These are phyloP conservation scores for Cenopis cana DNA, from an alignment of 2,888 invertebrate species.

Conservation along the genomic window DNA sequence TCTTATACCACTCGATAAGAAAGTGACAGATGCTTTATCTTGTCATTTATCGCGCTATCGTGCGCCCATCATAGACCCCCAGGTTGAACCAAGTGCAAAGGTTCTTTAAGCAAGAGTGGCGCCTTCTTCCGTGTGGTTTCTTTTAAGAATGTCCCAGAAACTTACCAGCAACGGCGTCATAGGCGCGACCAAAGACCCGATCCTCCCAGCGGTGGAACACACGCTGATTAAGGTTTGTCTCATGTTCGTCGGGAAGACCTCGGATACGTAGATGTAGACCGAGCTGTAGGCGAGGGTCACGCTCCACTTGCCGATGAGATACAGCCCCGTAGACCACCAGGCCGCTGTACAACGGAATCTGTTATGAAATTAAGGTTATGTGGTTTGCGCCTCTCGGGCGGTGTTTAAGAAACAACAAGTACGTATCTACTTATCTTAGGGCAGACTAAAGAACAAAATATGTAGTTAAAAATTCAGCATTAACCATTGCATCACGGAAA, in stretches of 20 bases:
- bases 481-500: background rate
- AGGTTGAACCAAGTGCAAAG: too few relatives aligned
- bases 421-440: background rate
- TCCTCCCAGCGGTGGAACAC: constrained; percentile 88
- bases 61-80: too few relatives aligned
- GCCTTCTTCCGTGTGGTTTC: too few relatives aligned
- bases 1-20: too few relatives aligned
- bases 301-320: constrained; percentile 87
- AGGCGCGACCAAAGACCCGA: constrained; percentile 88
- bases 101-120: too few relatives aligned
- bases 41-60: too few relatives aligned
- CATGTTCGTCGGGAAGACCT: constrained; percentile 88
- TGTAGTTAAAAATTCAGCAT: background rate
- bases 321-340: constrained; percentile 84
- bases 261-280: constrained; percentile 88
- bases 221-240: constrained; percentile 88
- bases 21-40: too few relatives aligned
- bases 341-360: constrained; percentile 66
- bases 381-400: constrained; percentile 42
- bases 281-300: constrained; percentile 88
- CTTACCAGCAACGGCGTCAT: constrained; percentile 88
- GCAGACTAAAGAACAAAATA: background rate
- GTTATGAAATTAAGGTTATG: constrained; percentile 49
- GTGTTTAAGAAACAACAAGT: background rate
- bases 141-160: too few relatives aligned